A percentile compares a stretch with the other conserved stretches of the same genome.
These are phyloP conservation scores for Tryphoninae sp. DNA, from an alignment of 2,888 invertebrate species.

Conservation along the genomic window DNA sequence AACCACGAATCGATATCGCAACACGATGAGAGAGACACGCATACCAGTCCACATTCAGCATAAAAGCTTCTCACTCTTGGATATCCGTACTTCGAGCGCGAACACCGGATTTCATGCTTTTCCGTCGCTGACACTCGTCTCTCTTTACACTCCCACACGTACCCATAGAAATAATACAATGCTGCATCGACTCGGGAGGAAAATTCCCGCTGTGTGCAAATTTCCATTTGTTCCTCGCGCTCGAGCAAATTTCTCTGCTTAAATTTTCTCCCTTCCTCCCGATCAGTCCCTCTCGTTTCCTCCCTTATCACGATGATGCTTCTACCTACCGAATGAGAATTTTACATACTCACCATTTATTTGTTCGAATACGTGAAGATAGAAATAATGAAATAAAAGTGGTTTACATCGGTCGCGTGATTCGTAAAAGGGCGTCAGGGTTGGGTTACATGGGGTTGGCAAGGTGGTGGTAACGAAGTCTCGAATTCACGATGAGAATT, in stretches of 20 bases:
- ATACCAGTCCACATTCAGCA: not conserved
- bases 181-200: not conserved
- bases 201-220: not conserved
- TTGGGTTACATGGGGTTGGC: not conserved
- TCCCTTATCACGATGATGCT: not conserved
- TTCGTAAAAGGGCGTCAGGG: not conserved
- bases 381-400: not conserved
- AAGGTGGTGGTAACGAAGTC: not conserved
- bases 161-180: constrained; percentile 5
- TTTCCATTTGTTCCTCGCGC: constrained; percentile 36
- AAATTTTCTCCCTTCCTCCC: not conserved
- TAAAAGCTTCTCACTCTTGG: constrained; percentile 42
- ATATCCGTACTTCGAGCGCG: constrained; percentile 49
- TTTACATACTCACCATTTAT: constrained; percentile 19
- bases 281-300: too few relatives aligned
- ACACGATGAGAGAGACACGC: not conserved
- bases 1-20: constrained; percentile 14
- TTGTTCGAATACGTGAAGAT: not conserved
- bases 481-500: not conserved
- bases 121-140: constrained; percentile 1
- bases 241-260: not conserved
- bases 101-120: constrained; percentile 40
- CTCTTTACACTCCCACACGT: not conserved
- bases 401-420: constrained; percentile 24
- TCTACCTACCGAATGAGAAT: constrained; percentile 18